These are phyloP conservation scores for Eupithecia tripunctaria DNA, from an alignment of 2,888 invertebrate genomes.

Conservation along the genomic window DNA sequence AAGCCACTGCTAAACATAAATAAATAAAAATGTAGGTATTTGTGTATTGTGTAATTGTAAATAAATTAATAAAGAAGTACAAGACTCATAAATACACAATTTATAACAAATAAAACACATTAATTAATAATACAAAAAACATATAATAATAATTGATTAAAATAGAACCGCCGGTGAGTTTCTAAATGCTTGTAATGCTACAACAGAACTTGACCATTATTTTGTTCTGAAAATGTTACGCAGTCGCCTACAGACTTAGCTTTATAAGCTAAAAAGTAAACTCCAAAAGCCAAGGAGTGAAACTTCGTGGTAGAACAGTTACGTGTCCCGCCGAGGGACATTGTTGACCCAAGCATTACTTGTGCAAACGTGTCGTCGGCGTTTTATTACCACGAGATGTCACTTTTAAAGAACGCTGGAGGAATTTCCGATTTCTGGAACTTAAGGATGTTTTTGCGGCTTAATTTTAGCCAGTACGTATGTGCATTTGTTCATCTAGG, in stretches of 20 bases:
- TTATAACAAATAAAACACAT: too few relatives aligned
- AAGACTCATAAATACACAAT: too few relatives aligned
- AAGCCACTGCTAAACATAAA: too few relatives aligned
- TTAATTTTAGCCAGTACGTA: neutral
- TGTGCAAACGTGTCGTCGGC: constrained; percentile 70
- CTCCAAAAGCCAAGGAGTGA: constrained; percentile 15
- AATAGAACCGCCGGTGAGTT: too few relatives aligned
- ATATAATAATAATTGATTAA: too few relatives aligned
- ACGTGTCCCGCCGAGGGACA: constrained; percentile 21
- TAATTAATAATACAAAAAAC: too few relatives aligned
- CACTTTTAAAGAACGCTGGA: constrained; percentile 37
- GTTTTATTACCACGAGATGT: constrained; percentile 59
- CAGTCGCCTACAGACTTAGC: neutral
- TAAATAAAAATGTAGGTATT: too few relatives aligned
- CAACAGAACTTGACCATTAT: neutral
- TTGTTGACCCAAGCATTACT: constrained; percentile 78
- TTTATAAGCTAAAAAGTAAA: neutral
- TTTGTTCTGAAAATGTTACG: neutral
- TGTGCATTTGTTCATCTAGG: too few relatives aligned
- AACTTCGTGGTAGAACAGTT: neutral
- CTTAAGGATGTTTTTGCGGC: neutral
- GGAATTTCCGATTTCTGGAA: constrained; percentile 18
- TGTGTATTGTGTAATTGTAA: too few relatives aligned
- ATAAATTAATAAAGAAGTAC: too few relatives aligned
- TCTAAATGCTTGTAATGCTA: too few relatives aligned